Conservation (phyloP, 2,797 vertebrate species). For the Sternotherus odoratus region DNA sequence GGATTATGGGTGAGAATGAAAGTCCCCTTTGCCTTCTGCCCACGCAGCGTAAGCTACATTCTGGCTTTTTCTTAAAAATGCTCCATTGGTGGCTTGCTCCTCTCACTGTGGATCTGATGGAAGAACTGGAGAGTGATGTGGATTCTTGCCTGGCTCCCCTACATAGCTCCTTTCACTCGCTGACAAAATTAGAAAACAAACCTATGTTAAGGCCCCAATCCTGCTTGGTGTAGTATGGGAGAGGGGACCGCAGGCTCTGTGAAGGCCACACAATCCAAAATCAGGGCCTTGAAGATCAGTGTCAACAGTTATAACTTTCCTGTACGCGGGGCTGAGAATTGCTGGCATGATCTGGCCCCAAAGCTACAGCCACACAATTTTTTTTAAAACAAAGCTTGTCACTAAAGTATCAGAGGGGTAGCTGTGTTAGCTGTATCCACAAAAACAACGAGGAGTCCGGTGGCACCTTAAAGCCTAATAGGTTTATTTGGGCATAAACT, state of each 20-base stretch:
- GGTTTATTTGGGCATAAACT: too few relatives aligned
- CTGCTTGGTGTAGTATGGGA: neutral
- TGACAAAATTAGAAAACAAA: neutral
- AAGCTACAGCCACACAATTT: neutral
- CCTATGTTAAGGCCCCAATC: neutral
- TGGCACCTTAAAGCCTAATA: too few relatives aligned
- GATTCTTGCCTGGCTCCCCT: neutral
- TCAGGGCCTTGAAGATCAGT: neutral
- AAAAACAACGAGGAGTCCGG: too few relatives aligned
- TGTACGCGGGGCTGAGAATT: neutral
- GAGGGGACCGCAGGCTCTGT: neutral
- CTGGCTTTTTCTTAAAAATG: accelerated
- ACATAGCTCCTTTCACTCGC: neutral
- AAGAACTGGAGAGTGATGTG: neutral
- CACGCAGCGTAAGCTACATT: accelerated
- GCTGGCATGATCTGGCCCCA: neutral
- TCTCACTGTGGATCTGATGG: neutral
- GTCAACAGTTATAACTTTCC: neutral
- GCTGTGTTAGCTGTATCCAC: too few relatives aligned
- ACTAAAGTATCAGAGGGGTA: neutral
- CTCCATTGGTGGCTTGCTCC: neutral
- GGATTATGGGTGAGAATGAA: neutral
- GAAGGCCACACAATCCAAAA: neutral
- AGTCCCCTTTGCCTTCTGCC: accelerated
- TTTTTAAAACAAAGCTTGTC: neutral